Conservation (phyloP, 2,113 vertebrate species). For the Callithrix jacchus region DNA sequence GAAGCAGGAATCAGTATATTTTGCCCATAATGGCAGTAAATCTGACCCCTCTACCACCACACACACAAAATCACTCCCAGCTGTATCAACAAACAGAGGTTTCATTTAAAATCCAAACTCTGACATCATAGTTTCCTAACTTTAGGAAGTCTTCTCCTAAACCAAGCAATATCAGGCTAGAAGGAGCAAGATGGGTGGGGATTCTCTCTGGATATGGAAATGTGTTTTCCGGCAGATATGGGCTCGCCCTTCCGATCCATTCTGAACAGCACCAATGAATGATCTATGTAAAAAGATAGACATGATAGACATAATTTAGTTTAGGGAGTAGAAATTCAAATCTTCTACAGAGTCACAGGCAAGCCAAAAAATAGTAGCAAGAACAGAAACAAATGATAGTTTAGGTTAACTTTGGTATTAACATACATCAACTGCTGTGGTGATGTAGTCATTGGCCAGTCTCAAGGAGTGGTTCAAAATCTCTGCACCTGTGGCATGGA, state of each 20-base stretch:
- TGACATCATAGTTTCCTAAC: constrained; percentile 55
- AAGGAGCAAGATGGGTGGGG: neutral
- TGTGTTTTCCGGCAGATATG: neutral
- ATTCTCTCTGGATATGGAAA: neutral
- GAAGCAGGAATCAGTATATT: constrained; percentile 46
- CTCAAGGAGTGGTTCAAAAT: neutral
- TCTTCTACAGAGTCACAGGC: neutral
- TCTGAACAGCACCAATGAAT: neutral
- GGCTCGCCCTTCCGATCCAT: neutral
- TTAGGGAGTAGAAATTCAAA: neutral
- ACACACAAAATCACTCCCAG: constrained; percentile 60
- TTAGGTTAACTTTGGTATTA: neutral
- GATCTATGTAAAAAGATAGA: neutral
- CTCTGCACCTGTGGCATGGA: neutral
- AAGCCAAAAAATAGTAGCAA: neutral
- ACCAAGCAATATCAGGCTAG: neutral
- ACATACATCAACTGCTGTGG: neutral
- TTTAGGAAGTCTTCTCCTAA: constrained; percentile 42
- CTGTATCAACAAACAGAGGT: constrained; percentile 65
- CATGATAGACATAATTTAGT: neutral
- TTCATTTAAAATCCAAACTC: constrained; percentile 56
- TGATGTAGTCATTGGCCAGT: too few relatives aligned
- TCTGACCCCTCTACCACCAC: neutral
- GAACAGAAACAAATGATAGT: neutral
- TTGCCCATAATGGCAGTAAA: constrained; percentile 43